phyloP scores from a whole-genome alignment of 2,888 invertebrate species.

The Congeria kusceri region DNA sequence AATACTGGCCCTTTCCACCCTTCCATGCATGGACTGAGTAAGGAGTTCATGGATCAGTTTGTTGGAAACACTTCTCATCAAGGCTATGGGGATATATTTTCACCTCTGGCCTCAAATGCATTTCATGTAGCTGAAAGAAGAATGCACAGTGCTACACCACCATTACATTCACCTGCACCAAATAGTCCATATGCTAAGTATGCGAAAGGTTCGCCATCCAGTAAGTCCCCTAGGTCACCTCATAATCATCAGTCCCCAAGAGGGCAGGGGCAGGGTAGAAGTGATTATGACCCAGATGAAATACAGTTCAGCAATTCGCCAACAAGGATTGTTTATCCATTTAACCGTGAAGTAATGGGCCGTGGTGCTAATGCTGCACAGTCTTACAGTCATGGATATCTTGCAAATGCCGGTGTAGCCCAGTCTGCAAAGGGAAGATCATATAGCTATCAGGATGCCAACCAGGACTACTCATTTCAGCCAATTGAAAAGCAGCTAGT shows the following conservation, averaged over 20 bases:
- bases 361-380: background rate
- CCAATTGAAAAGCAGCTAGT: constrained; percentile 37
- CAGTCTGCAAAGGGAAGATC: background rate
- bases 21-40: constrained; percentile 50
- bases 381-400: constrained; percentile 1
- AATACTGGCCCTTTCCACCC: constrained; percentile 59
- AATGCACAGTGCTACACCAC: constrained; percentile 37
- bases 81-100: constrained; percentile 47
- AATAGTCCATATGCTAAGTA: constrained; percentile 41
- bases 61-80: constrained; percentile 40
- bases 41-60: constrained; percentile 61
- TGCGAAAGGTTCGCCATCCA: constrained; percentile 15
- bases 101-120: constrained; percentile 37
- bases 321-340: constrained; percentile 22
- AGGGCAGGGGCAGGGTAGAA: constrained; percentile 10
- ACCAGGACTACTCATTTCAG: constrained; percentile 27
- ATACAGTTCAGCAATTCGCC: constrained; percentile 55
- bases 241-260: constrained; percentile 15
- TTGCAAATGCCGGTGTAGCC: background rate
- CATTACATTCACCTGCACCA: constrained; percentile 50
- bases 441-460: background rate
- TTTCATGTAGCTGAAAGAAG: constrained; percentile 12
- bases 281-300: constrained; percentile 6
- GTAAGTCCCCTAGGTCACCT: constrained; percentile 25
- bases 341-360: constrained; percentile 23